Conservation (phyloP, 1,140 invertebrate species). For the Berghia stephanieae region DNA sequence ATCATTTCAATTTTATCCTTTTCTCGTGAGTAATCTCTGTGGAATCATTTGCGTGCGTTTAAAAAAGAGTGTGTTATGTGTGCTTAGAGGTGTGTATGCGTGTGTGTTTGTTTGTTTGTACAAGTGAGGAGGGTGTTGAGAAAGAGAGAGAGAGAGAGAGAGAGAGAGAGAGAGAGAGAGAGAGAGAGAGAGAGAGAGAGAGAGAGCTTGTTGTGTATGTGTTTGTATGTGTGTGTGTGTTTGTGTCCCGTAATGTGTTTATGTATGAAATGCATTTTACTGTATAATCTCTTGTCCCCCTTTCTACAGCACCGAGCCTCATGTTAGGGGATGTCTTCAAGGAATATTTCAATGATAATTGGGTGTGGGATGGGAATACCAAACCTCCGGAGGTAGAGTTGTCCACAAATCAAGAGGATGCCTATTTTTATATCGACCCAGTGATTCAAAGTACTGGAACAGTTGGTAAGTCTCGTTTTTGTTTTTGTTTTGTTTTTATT, state of each 20-base stretch:
- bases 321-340: not conserved
- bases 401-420: constrained; percentile 45
- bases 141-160: constrained; percentile 1
- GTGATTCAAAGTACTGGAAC: constrained; percentile 52
- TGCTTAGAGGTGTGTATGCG: too few relatives aligned
- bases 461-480: constrained; percentile 46
- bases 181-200: too few relatives aligned
- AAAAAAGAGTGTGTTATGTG: too few relatives aligned
- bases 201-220: not conserved
- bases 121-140: too few relatives aligned
- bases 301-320: not conserved
- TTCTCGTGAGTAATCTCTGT: too few relatives aligned
- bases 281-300: not conserved
- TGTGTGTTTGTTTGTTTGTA: too few relatives aligned
- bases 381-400: constrained; percentile 48
- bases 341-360: constrained; percentile 44
- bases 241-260: not conserved
- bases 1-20: too few relatives aligned
- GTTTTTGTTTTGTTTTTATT: not conserved
- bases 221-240: not conserved
- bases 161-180: not conserved
- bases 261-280: not conserved
- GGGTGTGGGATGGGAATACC: constrained; percentile 53
- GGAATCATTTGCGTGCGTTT: too few relatives aligned
- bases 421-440: constrained; percentile 54